Conservation (phyloP, 1,140 invertebrate species). For the Psilanteris sp. region DNA sequence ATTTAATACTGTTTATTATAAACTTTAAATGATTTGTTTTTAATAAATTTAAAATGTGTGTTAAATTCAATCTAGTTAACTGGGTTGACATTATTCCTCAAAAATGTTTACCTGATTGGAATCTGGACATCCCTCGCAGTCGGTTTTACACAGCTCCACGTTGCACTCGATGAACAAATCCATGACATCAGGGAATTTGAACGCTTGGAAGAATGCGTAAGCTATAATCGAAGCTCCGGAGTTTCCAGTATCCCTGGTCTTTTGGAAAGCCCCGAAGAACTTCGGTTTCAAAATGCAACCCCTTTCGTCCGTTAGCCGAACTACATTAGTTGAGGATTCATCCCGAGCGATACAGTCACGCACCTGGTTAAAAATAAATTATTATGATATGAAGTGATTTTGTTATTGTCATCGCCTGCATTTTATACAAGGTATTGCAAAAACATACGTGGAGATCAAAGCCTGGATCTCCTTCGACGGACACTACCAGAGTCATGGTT, state of each 20-base stretch:
- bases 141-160: slow-evolving; percentile 90
- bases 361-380: slow-evolving; percentile 79
- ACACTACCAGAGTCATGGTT: slow-evolving; percentile 89
- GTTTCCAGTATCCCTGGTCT: slow-evolving; percentile 86
- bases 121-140: slow-evolving; percentile 87
- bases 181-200: slow-evolving; percentile 94
- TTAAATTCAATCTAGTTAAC: no score
- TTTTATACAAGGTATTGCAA: no score
- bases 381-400: no score
- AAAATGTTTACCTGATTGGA: slow-evolving; percentile 80
- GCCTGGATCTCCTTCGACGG: slow-evolving; percentile 88
- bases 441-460: slow-evolving; percentile 85
- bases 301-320: slow-evolving; percentile 86
- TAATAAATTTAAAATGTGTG: no score
- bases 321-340: slow-evolving; percentile 82
- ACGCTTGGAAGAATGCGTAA: slow-evolving; percentile 90
- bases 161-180: slow-evolving; percentile 92
- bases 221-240: slow-evolving; percentile 88
- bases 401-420: no score
- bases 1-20: no score
- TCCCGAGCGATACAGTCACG: slow-evolving; percentile 89
- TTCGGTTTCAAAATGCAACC: slow-evolving; percentile 91
- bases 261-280: slow-evolving; percentile 90
- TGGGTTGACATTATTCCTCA: no score
- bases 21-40: no score